Evolutionary conservation across 2,113 vertebrate genomes (phyloP).

Genomic region (Chlorodrepanis virens): DNA sequence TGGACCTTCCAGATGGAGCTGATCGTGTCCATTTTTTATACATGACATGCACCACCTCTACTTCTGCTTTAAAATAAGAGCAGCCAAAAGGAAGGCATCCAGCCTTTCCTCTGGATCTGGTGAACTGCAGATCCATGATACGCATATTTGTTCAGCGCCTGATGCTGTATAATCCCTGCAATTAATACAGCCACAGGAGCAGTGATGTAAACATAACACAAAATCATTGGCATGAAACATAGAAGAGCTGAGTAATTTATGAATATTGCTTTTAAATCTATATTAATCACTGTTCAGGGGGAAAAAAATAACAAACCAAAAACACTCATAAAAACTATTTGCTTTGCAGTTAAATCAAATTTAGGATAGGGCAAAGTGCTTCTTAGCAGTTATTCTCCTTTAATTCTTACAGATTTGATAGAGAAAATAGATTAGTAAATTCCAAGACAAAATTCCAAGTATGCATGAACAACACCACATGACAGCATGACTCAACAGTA

Average conservation of each 20-base stretch:
- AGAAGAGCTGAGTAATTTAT: not conserved
- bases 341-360: not conserved
- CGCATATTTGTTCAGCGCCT: not conserved
- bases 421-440: not conserved
- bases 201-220: not conserved
- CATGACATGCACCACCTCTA: not conserved
- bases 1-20: not conserved
- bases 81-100: not conserved
- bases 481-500: not conserved
- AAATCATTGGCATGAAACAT: not conserved
- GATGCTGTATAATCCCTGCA: not conserved
- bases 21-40: not conserved
- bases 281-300: not conserved
- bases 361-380: not conserved
- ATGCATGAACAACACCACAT: not conserved
- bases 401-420: not conserved
- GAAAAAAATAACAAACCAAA: not conserved
- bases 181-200: not conserved
- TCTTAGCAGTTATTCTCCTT: not conserved
- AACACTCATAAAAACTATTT: not conserved
- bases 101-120: not conserved
- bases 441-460: not conserved
- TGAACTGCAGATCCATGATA: not conserved
- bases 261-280: not conserved
- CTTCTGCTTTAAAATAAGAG: slow-evolving; percentile 18